Conservation (phyloP, 2,888 invertebrate genomes). For the Mesochorus sp. region DNA sequence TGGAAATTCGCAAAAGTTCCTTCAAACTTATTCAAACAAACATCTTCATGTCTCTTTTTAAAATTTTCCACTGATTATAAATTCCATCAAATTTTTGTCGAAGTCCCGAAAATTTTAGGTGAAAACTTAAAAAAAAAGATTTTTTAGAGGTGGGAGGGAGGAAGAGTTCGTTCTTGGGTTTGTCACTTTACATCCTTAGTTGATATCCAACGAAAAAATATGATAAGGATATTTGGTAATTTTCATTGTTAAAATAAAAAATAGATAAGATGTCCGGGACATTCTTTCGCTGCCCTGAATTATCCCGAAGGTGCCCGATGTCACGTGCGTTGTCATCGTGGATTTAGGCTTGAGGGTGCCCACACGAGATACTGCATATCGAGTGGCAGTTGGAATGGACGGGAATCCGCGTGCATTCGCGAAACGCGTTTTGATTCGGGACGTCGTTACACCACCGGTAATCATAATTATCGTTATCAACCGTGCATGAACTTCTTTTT, state of each 20-base stretch:
- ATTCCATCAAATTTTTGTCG: too few relatives aligned
- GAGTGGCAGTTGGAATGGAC: conserved; percentile 83
- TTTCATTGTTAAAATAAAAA: conserved; percentile 19
- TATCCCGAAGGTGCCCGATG: conserved; percentile 82
- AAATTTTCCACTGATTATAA: too few relatives aligned
- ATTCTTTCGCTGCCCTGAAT: conserved; percentile 73
- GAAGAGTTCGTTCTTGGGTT: too few relatives aligned
- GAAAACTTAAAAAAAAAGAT: too few relatives aligned
- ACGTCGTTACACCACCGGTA: conserved; percentile 59
- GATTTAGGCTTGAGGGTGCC: conserved; percentile 84
- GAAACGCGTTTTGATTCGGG: conserved; percentile 71
- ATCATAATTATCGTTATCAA: conserved; percentile 26
- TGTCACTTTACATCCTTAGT: too few relatives aligned
- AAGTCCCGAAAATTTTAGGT: too few relatives aligned
- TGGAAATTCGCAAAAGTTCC: background rate
- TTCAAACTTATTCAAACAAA: background rate
- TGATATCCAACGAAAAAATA: too few relatives aligned
- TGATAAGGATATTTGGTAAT: too few relatives aligned
- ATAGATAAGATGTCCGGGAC: conserved; percentile 78
- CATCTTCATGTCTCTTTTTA: background rate
- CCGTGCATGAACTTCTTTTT: background rate
- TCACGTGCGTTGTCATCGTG: conserved; percentile 83
- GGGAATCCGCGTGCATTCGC: conserved; percentile 83
- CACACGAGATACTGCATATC: conserved; percentile 83
- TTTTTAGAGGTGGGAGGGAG: too few relatives aligned